phyloP scores from a whole-genome alignment of 1,140 invertebrate species.

The Anthonomus grandis region DNA sequence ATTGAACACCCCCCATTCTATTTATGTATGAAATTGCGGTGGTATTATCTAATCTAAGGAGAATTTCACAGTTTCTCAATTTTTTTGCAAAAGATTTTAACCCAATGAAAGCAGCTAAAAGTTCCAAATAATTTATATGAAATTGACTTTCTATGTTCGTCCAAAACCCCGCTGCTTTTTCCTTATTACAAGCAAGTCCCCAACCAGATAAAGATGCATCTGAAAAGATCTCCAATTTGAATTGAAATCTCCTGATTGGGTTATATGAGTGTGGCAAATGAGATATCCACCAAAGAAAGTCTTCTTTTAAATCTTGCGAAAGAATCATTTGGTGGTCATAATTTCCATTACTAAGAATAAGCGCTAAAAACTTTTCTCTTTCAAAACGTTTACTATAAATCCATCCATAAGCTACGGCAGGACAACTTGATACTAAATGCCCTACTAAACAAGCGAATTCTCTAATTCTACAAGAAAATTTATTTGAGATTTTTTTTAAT shows the following conservation, averaged over 20 bases:
- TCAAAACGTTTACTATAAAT: background rate
- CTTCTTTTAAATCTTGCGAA: background rate
- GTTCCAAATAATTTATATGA: too few relatives aligned
- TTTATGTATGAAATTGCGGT: too few relatives aligned
- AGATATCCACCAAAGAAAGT: background rate
- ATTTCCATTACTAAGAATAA: too few relatives aligned
- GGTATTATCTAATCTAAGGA: too few relatives aligned
- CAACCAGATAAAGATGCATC: too few relatives aligned
- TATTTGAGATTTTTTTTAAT: background rate
- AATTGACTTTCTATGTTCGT: background rate
- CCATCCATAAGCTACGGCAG: background rate
- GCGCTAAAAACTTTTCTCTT: too few relatives aligned
- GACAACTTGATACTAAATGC: background rate
- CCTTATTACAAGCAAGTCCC: background rate
- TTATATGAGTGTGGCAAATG: too few relatives aligned
- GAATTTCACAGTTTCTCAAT: background rate
- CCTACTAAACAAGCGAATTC: background rate
- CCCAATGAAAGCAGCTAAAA: background rate
- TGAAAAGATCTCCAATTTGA: too few relatives aligned
- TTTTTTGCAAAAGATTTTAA: background rate
- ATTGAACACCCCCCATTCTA: too few relatives aligned
- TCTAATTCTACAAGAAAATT: too few relatives aligned
- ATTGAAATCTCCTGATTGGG: too few relatives aligned
- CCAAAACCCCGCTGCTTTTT: background rate
- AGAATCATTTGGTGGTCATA: background rate